Evolutionary conservation across 2,888 invertebrate genomes (phyloP), one percentile per base, ranked within the genome.

Genomic region (Idaea straminata): DNA sequence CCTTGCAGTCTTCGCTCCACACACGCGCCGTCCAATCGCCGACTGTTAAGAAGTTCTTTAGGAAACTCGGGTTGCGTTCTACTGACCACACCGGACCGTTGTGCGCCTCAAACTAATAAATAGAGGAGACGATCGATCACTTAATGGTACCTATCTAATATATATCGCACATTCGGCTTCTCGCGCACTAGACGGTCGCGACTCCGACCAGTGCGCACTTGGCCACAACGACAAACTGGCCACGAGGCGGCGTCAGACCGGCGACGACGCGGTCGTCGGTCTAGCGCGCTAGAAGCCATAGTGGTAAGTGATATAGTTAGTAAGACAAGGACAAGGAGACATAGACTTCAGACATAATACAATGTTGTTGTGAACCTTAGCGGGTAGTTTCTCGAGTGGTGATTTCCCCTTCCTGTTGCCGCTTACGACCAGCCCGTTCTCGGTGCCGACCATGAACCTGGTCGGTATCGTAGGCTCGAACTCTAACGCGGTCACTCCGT

Each of bases 1-100:
- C 98, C 68, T 95, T 95, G 81, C 98, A 98, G 82, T 99, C 99
- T 87, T 99, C 99, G 4, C 98, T 97, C 98, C 98, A 99, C 74
- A 99, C 96, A 74, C 96, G 94, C 0, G 97, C 96, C 60, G 97
- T 97, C 97, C 98, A 98, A 87, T 98, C 98, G 2, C 98, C 99
- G 60, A 99, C 96, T 0, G 98, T 97, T 67, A 99, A 91, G 86
- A 99, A 99, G 85, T 98, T 98, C 88, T 99, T 99, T 1, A 97
- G 95, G 88, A 98, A 98, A 36, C 95, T 96, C 0, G 98, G 97
- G 91, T 98, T 99, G 69, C 99, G 94, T 80, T 98, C 96, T 64
- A 98, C 91, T 5, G 97, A 95, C 81, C 96, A 95, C 3, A 99
- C 96, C 0, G 98, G 97, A 0, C 99, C 98, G 67, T 96, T 88